Evolutionary conservation across 2,888 invertebrate genomes (phyloP), one percentile per base, ranked within the genome.

Genomic region (Andrena minutula): DNA sequence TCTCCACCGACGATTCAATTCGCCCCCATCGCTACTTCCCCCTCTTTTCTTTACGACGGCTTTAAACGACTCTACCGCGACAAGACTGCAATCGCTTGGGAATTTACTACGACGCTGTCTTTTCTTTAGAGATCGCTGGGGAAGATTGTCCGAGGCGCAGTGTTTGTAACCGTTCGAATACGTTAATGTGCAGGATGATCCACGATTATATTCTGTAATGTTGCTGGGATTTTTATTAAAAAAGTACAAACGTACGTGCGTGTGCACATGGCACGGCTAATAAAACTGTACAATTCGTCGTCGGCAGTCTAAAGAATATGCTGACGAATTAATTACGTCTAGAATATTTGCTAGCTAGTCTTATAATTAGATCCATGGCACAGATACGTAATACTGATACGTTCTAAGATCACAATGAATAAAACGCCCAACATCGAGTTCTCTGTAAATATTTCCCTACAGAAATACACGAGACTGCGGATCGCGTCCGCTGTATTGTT

Each of bases 391-490:
- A 72, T 68, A 72, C 68, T 68, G 75, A 16, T 58, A 75, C 32
- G 70, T 75, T 47, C 10, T 2, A 2, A 58, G 30, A 75, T 80
- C 63, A 32, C 68, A 56, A 63, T 5, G 5, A 61, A 16, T 2
- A 41, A 16, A 23, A 12, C 3, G 0, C n/a, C 2, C n/a, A 41
- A 20, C 20, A 47, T 49, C 49, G 2, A 79, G 53, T 49, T 56
- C 26, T 56, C 32, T 28, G 51, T 16, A 61, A 66, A 82, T 70
- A 79, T 82, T 56, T 79, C 75, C 8, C 30, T 8, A 7, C 32
- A 60, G 63, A 81, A 74, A 74, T 66, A 58, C n/a, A 58, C 61
- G 56, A 63, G 65, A 66, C 49, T 60, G n/a, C 65, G 61, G 16
- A 20, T 12, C 10, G n/a, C 30, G 47, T n/a, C 20, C 7, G 26